Conservation (phyloP, 2,797 vertebrate genomes). For the Rhinogobio ventralis region DNA sequence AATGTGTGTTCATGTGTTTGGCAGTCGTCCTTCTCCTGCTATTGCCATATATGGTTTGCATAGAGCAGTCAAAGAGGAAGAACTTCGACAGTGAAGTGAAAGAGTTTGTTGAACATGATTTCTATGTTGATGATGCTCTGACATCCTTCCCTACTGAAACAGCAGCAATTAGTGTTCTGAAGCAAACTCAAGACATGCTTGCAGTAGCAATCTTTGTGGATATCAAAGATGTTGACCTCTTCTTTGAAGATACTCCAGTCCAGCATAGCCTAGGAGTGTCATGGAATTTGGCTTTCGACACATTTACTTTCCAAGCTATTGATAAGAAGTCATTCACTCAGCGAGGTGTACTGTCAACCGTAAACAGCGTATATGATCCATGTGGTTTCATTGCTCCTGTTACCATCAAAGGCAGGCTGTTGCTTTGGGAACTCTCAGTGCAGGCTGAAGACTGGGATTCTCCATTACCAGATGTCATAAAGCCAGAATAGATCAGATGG, state of each 20-base stretch:
- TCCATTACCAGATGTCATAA: neutral
- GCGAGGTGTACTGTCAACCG: no score
- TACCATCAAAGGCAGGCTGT: neutral
- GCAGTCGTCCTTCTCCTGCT: neutral
- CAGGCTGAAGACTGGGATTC: conserved; percentile 8
- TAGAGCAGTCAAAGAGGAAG: neutral
- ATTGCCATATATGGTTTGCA: neutral
- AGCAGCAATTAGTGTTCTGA: neutral
- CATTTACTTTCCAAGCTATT: no score
- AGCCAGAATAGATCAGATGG: neutral
- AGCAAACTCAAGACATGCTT: neutral
- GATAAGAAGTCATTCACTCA: no score
- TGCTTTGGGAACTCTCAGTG: neutral
- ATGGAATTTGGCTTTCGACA: no score
- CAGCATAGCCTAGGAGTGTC: neutral
- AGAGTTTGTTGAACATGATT: neutral
- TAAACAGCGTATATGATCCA: no score
- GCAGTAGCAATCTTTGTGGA: neutral
- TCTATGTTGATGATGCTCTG: conserved; percentile 14
- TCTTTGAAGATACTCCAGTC: neutral
- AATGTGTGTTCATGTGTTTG: conserved; percentile 7
- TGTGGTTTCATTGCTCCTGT: no score
- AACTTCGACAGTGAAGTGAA: neutral
- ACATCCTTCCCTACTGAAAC: neutral
- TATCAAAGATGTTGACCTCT: neutral